Percentiles rank a stretch among this genome's conserved stretches.
phyloP scores from a whole-genome alignment of 2,888 invertebrate species.

The Mimumesa dahlbomi region DNA sequence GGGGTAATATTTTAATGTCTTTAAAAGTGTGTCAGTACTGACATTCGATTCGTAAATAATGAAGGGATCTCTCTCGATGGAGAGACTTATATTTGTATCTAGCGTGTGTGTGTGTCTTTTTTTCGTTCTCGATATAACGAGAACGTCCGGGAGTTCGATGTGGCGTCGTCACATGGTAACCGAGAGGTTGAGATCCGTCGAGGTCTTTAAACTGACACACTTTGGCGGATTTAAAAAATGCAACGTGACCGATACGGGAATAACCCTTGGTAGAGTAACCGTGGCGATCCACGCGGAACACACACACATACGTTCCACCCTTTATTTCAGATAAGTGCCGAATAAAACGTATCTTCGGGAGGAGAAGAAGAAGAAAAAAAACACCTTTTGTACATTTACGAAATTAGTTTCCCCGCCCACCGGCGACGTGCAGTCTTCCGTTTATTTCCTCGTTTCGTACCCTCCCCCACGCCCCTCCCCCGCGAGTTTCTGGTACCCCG shows the following conservation, averaged over 20 bases:
- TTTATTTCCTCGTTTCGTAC: conserved; percentile 45
- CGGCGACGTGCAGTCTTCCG: conserved; percentile 5
- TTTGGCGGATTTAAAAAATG: conserved; percentile 1
- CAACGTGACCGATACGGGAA: not conserved
- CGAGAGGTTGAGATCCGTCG: conserved; percentile 27
- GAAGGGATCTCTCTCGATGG: conserved; percentile 7
- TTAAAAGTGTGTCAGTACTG: conserved; percentile 38
- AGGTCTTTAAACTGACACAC: conserved; percentile 43
- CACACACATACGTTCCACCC: too few relatives aligned
- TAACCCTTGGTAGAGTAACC: not conserved
- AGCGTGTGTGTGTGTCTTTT: not conserved
- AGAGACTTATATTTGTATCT: conserved; percentile 21
- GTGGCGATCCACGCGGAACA: too few relatives aligned
- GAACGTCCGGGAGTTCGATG: conserved; percentile 32
- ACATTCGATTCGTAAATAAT: conserved; percentile 47
- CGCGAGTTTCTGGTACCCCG: conserved; percentile 27
- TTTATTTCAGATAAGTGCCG: too few relatives aligned
- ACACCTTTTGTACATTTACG: conserved; percentile 32
- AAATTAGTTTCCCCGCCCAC: conserved; percentile 48
- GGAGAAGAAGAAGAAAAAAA: not conserved
- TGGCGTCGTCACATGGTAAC: conserved; percentile 33
- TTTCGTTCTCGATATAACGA: conserved; percentile 45
- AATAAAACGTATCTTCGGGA: too few relatives aligned
- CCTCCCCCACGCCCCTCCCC: not conserved
- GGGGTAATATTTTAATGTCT: conserved; percentile 25